Base-by-base conservation (phyloP, 1,140 invertebrate species). In the Solenopsis fugax region DNA sequence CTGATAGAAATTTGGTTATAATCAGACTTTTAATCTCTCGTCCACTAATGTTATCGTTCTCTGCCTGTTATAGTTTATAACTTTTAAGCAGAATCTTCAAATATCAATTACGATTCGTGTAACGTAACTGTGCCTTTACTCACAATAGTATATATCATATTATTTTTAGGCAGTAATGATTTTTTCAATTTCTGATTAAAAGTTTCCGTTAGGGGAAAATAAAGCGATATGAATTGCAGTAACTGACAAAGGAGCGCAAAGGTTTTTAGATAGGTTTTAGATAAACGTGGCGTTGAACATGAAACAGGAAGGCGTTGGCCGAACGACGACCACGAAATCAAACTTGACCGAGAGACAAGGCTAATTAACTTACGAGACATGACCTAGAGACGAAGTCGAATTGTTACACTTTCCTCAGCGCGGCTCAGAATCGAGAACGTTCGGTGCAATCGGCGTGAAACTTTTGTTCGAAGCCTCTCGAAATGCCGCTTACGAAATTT, bases 341-440 rank as follows among this genome's bases (percentile, higher is more conserved):
- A 89, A 75, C 54, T 86, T 80, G 87, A 89, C 62, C 76, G 62
- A 89, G 58, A 50, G 34, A 78, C 58, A n/a, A 67, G 48, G 45
- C 76, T 89, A 89, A 89, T 89, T 86, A 89, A 89, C 71, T 89
- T 89, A 86, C 60, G 54, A 58, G 58, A 37, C 52, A 60, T 77
- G 85, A 90, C 62, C 85, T 58, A 87, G 64, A 77, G 58, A 10
- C 56, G 21, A 67, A 86, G 75, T 62, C 24, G 24, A 89, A 87
- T 89, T 69, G 85, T 89, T 86, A 80, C 52, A 89, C 69, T 89
- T 89, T 86, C 58, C 45, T 86, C 75, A 50, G 13, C 21, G 81
- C 34, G 80, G 12, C 65, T 29, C 34, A n/a, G 45, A 73, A 89
- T 62, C 72, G 78, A 71, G 87, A 88, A 50, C 71, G 9, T 54